phyloP scores from a whole-genome alignment of 1,140 invertebrate species.

The Phortica variegata region DNA sequence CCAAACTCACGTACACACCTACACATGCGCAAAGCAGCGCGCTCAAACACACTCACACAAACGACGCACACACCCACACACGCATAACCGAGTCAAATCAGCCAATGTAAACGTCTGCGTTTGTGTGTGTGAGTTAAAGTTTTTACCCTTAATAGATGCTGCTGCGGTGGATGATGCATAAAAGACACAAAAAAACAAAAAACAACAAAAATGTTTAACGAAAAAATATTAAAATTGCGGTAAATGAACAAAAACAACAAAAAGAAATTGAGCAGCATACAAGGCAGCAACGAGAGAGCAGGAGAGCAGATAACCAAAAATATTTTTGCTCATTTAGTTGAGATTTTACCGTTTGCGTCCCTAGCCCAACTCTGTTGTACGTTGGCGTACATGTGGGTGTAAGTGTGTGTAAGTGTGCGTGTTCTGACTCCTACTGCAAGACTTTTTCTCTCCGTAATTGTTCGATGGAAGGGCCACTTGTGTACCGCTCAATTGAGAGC shows the following conservation, averaged over 20 bases:
- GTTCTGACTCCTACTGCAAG: too few species aligned
- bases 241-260: constrained; percentile 42
- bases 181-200: neutral
- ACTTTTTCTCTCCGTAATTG: too few species aligned
- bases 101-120: constrained; percentile 4
- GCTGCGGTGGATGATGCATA: constrained; percentile 5
- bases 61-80: constrained; percentile 27
- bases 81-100: constrained; percentile 28
- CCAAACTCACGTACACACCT: constrained; percentile 11
- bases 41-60: constrained; percentile 9
- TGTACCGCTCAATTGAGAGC: too few species aligned
- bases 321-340: too few species aligned
- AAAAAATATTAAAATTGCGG: constrained; percentile 51
- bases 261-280: constrained; percentile 16
- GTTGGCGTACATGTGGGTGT: too few species aligned
- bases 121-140: constrained; percentile 21
- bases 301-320: too few species aligned
- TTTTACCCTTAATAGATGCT: constrained; percentile 34
- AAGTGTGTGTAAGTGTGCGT: too few species aligned
- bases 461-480: too few species aligned
- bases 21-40: constrained; percentile 35
- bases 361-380: too few species aligned
- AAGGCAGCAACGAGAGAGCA: constrained; percentile 6
- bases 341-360: too few species aligned
- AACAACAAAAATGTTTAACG: constrained; percentile 10